Evolutionary conservation across 1,140 invertebrate species (phyloP).

Genomic region (Heliothis virescens): DNA sequence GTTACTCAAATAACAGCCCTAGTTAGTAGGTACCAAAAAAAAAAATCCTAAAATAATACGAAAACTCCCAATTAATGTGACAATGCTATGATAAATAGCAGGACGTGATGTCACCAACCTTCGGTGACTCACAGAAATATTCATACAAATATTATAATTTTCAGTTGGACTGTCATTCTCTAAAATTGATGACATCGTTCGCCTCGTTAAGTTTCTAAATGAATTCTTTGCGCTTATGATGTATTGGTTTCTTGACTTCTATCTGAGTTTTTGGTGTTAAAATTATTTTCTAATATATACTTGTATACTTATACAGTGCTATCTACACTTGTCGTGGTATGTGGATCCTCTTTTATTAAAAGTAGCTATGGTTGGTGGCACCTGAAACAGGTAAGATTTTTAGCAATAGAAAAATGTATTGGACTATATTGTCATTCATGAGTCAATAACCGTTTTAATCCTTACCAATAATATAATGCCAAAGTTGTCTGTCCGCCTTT

Average conservation of each 20-base stretch:
- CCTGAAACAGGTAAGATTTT: too few relatives aligned
- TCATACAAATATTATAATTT: slow-evolving; percentile 33
- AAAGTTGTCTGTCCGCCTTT: too few relatives aligned
- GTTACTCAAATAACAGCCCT: not conserved
- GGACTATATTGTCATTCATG: too few relatives aligned
- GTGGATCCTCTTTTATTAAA: too few relatives aligned
- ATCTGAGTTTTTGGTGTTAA: not conserved
- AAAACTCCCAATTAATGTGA: slow-evolving; percentile 23
- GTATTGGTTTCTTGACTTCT: not conserved
- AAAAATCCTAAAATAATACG: not conserved
- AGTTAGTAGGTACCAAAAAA: not conserved
- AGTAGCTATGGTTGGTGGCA: too few relatives aligned
- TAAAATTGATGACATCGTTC: slow-evolving; percentile 44
- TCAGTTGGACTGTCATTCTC: slow-evolving; percentile 26
- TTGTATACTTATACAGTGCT: not conserved
- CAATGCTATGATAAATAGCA: slow-evolving; percentile 54
- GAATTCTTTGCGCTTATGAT: slow-evolving; percentile 39
- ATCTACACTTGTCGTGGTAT: too few relatives aligned
- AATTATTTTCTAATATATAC: not conserved
- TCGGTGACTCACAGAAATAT: slow-evolving; percentile 50
- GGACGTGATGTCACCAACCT: slow-evolving; percentile 45
- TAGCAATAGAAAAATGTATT: too few relatives aligned
- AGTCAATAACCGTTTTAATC: too few relatives aligned
- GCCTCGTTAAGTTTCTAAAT: slow-evolving; percentile 43
- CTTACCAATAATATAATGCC: too few relatives aligned